Evolutionary conservation across 2,888 invertebrate genomes (phyloP), one percentile per base, ranked within the genome.

Genomic region (Diaprepes abbreviatus): DNA sequence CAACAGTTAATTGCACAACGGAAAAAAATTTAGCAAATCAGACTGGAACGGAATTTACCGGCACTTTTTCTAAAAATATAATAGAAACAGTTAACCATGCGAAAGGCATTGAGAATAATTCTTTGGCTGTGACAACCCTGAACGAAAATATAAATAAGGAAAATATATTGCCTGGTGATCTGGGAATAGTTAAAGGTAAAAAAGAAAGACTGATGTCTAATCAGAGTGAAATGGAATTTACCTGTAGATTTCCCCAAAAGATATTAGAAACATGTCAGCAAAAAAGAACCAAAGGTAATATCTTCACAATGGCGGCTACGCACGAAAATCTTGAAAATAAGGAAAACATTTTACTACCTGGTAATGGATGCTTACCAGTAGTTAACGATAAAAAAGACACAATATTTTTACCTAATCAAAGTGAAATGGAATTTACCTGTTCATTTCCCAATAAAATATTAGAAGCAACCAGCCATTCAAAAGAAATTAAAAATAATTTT

Each of bases 171-270:
- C 7, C 17, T 6, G 40, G 16, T 17, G 40, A 33, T 10, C 33
- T 7, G 3, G 1, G 2, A 10, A 2, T 10, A 9, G 33, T 33
- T 9, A 6, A 33, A 2, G 4, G 7, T 9, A 33, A 33, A 2
- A 33, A 33, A 33, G 24, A 24, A 24, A 24, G n/a, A n/a, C n/a
- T n/a, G n/a, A n/a, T 35, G 24, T 2, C 7, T 48, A 21, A 12
- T 33, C 45, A 57, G n/a, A 17, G 16, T 19, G 35, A 60, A 66
- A 72, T 71, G 66, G 66, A 67, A 50, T 66, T 74, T 24, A 72
- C 74, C 1, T 65, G 63, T 64, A 12, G 14, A 52, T 60, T 24
- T 36, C 16, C n/a, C 31, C 19, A 48, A 3, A 28, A 16, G 6
- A 50, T 31, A 28, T 50, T 16, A 14, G 28, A 50, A 50, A 14